Evolutionary conservation across 2,797 vertebrate species (phyloP), one percentile per base, ranked within the genome.

Genomic region (Pangasius djambal): DNA sequence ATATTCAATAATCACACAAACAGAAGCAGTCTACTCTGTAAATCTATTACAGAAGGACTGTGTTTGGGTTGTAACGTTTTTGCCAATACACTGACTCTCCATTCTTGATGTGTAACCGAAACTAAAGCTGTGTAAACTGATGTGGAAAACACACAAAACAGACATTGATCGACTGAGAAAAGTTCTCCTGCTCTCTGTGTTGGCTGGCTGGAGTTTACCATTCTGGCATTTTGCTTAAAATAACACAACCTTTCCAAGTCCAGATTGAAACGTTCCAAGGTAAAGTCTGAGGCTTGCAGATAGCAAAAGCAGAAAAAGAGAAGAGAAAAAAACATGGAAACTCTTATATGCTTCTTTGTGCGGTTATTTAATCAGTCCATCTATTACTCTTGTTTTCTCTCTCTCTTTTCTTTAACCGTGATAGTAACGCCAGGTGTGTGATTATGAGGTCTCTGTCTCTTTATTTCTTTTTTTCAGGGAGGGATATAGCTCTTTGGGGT

Each of bases 401-500:
- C 25, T 25, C 37, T 28, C 4, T 44, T 34, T 28, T 40, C 79
- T 25, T 59, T 22, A 37, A 37, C 31, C 55, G 40, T 37, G 79
- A 79, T 1, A 31, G 72, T 75, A 75, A 48, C 9, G 5, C 31
- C 6, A 4, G 44, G 25, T 6, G 12, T 9, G 15, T 67, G 57
- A 44, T 83, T 44, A 40, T n/a, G 37, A 83, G 16, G 78, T 83
- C 89, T 0, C 31, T 88, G 78, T 89, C 70, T 50, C 92, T 93
- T 9, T 93, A 91, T 0, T 96, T 97, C 20, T 6, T n/a, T 0
- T 6, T 96, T 90, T 50, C 93, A 93, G 0, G 89, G 82, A 1
- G 93, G 94, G 31, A 91, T 92, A 5, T 97, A 81, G 5, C 63
- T 52, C 92, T 95, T 98, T 0, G 95, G 90, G 31, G 34, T 84